phyloP scores from a whole-genome alignment of 2,888 invertebrate species.

The Arctia plantaginis region DNA sequence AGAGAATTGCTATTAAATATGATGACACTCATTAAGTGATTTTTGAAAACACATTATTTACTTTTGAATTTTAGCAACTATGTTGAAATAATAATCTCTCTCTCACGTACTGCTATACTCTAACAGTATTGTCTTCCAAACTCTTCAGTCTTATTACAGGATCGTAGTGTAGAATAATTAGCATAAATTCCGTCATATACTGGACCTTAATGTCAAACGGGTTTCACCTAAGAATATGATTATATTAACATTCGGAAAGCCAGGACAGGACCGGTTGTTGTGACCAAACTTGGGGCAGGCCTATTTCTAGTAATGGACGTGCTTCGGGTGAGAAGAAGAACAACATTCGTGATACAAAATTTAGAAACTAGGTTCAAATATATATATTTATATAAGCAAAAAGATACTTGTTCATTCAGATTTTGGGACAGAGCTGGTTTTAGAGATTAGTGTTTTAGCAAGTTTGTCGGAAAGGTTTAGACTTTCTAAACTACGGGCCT shows the following conservation, averaged over 20 bases:
- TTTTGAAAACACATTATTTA: too few relatives aligned
- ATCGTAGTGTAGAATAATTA: constrained; percentile 42
- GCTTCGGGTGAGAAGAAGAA: too few relatives aligned
- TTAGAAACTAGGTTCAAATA: neutral
- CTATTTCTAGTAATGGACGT: too few relatives aligned
- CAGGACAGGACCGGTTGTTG: too few relatives aligned
- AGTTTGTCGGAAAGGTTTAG: too few relatives aligned
- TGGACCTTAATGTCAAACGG: constrained; percentile 45
- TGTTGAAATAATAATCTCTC: constrained; percentile 9
- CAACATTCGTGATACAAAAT: neutral
- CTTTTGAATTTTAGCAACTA: neutral
- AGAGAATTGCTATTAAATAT: too few relatives aligned
- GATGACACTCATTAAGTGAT: too few relatives aligned
- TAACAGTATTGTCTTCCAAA: constrained; percentile 26
- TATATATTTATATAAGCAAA: too few relatives aligned
- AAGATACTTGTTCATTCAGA: neutral
- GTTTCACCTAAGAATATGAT: constrained; percentile 24
- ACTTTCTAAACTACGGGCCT: too few relatives aligned
- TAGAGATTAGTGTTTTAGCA: too few relatives aligned
- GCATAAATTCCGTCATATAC: constrained; percentile 40
- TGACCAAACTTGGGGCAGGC: too few relatives aligned
- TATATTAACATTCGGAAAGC: constrained; percentile 33
- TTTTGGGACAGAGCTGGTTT: neutral
- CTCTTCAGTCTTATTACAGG: constrained; percentile 34
- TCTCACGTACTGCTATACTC: neutral